These are phyloP conservation scores for Cryptoprocta ferox DNA, from an alignment of 2,797 vertebrate genomes.

Conservation along the genomic window DNA sequence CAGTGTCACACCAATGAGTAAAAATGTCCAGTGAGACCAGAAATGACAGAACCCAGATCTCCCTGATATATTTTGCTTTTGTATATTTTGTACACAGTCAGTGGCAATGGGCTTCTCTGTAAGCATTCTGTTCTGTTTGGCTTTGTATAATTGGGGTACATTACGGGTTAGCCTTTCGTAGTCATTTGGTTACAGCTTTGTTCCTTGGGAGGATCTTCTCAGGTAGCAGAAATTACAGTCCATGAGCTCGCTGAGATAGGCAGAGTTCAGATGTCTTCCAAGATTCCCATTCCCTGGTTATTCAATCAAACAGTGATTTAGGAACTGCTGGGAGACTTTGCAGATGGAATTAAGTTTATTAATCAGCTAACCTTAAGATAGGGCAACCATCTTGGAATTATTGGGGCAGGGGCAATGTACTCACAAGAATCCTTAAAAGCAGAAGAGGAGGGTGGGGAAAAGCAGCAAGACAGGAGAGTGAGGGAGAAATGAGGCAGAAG, in stretches of 20 bases:
- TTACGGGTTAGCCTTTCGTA: not conserved
- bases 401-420: not conserved
- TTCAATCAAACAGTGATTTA: conserved; percentile 23
- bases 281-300: not conserved
- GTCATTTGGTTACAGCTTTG: not conserved
- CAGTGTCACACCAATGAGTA: not conserved
- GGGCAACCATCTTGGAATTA: not conserved
- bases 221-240: not conserved
- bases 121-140: not conserved
- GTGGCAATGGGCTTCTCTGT: not conserved
- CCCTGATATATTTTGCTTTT: not conserved
- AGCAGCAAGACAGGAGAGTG: not conserved
- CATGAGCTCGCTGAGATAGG: not conserved
- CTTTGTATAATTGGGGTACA: not conserved
- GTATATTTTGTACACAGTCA: not conserved
- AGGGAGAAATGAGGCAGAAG: not conserved
- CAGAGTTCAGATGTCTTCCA: not conserved
- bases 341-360: not conserved
- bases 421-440: not conserved
- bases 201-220: conserved; percentile 18
- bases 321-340: not conserved
- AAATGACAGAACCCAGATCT: not conserved
- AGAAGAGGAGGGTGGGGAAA: not conserved
- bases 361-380: not conserved
- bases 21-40: not conserved